Evolutionary conservation across 2,797 vertebrate species (phyloP).

Genomic region (Hephaestus fuliginosus): DNA sequence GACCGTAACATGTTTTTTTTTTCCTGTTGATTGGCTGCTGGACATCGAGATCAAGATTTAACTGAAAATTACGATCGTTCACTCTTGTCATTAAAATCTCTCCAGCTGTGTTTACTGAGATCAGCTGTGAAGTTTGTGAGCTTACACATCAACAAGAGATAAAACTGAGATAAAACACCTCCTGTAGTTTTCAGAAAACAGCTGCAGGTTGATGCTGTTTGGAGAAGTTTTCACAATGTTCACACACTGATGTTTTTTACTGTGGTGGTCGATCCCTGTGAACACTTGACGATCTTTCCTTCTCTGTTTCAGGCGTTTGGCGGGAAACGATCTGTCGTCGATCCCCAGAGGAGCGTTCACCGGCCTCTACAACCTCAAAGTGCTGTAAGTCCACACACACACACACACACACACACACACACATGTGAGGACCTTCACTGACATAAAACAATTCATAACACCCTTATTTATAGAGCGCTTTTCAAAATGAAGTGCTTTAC

Average conservation of each 20-base stretch:
- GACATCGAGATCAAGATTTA: too few relatives aligned
- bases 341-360: constrained; percentile 70
- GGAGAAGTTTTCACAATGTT: not conserved
- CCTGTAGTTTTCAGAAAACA: not conserved
- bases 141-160: not conserved
- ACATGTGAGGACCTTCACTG: not conserved
- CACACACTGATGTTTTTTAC: not conserved
- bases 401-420: not conserved
- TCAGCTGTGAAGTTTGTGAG: not conserved
- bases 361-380: constrained; percentile 77
- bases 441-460: too few relatives aligned
- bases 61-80: too few relatives aligned
- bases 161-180: too few relatives aligned
- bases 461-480: too few relatives aligned
- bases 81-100: too few relatives aligned
- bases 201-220: not conserved
- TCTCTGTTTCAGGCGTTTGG: constrained; percentile 58
- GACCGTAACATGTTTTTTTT: too few relatives aligned
- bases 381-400: constrained; percentile 64
- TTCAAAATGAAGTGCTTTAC: too few relatives aligned
- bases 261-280: not conserved
- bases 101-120: too few relatives aligned
- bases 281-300: not conserved
- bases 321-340: constrained; percentile 71
- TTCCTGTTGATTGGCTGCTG: too few relatives aligned